Percentiles rank a stretch among this genome's conserved stretches.
These are phyloP conservation scores for Laticauda laticaudata DNA, from an alignment of 2,113 vertebrate genomes.

Conservation along the genomic window DNA sequence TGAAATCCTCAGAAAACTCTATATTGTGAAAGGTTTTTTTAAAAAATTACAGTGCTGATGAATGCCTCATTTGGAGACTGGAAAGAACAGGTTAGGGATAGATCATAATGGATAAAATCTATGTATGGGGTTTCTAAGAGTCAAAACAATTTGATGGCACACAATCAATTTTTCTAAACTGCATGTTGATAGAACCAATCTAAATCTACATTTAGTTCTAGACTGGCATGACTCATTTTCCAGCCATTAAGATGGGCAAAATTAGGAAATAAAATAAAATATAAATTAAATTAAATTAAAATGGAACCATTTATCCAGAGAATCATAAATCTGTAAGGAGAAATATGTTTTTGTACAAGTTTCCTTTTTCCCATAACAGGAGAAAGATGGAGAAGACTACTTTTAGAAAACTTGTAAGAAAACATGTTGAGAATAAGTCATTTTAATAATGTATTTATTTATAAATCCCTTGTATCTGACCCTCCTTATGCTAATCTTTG, in stretches of 20 bases:
- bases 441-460: not conserved
- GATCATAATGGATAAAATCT: not conserved
- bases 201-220: not conserved
- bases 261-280: not conserved
- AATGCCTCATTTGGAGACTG: not conserved
- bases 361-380: not conserved
- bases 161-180: not conserved
- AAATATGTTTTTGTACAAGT: not conserved
- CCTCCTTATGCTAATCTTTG: not conserved
- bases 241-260: not conserved
- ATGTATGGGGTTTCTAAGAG: not conserved
- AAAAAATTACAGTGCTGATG: not conserved
- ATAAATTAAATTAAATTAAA: not conserved
- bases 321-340: not conserved
- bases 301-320: not conserved
- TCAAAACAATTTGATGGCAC: not conserved
- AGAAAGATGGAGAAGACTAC: not conserved
- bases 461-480: not conserved
- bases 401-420: not conserved
- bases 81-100: not conserved
- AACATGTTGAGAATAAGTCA: not conserved
- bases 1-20: not conserved
- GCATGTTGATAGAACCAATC: not conserved
- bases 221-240: not conserved
- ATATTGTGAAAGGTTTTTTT: not conserved